Conservation (phyloP, 1,140 invertebrate species). For the Asobara japonica region DNA sequence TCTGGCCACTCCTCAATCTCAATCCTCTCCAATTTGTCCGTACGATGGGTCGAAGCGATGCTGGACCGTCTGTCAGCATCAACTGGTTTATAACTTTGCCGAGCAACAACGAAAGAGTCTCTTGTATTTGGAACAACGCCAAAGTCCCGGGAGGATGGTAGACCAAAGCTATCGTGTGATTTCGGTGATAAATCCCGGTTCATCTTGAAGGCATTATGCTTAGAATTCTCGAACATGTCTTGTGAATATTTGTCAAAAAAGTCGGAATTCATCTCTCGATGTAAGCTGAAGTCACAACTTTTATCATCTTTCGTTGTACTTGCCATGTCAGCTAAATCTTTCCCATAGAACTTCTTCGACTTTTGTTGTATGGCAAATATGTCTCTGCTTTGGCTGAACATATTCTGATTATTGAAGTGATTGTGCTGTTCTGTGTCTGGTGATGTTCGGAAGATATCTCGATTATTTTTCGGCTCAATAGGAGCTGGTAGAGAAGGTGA, state of each 20-base stretch:
- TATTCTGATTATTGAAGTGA: slow-evolving; percentile 60
- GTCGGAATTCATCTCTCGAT: slow-evolving; percentile 59
- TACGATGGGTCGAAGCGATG: slow-evolving; percentile 75
- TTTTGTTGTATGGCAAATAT: slow-evolving; percentile 64
- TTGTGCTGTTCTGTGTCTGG: slow-evolving; percentile 73
- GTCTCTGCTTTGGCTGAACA: slow-evolving; percentile 64
- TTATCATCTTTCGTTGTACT: slow-evolving; percentile 50
- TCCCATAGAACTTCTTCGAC: slow-evolving; percentile 67
- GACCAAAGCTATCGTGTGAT: slow-evolving; percentile 63
- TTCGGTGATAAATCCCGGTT: slow-evolving; percentile 62
- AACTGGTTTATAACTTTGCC: slow-evolving; percentile 68
- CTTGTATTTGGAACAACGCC: slow-evolving; percentile 64
- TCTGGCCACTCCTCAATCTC: slow-evolving; percentile 80
- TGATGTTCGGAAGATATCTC: slow-evolving; percentile 73
- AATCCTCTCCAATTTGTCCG: slow-evolving; percentile 78
- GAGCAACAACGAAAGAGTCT: slow-evolving; percentile 57
- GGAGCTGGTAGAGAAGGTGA: slow-evolving; percentile 73
- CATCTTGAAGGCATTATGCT: slow-evolving; percentile 62
- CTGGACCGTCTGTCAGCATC: slow-evolving; percentile 79
- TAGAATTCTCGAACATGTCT: slow-evolving; percentile 59
- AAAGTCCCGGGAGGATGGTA: slow-evolving; percentile 63
- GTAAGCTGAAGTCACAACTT: slow-evolving; percentile 60
- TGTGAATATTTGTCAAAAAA: slow-evolving; percentile 61
- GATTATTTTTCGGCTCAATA: slow-evolving; percentile 72
- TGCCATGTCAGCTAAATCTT: slow-evolving; percentile 65